Evolutionary conservation across 1,140 invertebrate species (phyloP), one percentile per base, ranked within the genome.

Genomic region (Psix sp.): DNA sequence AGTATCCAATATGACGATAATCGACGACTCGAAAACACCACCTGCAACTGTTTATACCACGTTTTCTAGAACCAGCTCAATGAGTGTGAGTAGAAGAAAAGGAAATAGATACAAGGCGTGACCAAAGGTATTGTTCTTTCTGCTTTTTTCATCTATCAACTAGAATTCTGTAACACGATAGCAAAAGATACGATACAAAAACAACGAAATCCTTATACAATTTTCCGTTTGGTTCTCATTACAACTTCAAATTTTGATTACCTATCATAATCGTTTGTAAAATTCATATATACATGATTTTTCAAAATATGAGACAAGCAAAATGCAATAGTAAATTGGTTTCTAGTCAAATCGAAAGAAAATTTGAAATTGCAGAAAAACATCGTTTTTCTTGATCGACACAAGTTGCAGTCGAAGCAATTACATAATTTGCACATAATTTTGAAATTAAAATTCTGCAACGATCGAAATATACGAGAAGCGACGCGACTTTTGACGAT

Each of bases 51-150:
- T 51, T 72, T 57, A 51, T 38, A 51, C 9, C 43, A 21, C 36
- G 45, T 51, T 62, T 40, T 46, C n/a, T n/a, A n/a, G n/a, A n/a
- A n/a, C n/a, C n/a, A 62, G 57, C 36, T 48, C 48, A 48, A 49
- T 17, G 40, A 20, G n/a, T 49, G 49, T 62, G 62, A 49, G 29
- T 31, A 51, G n/a, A 63, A 51, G 51, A 57, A 57, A 62, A 66
- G 62, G 60, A 54, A 57, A 66, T 48, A 49, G 51, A 59, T 60
- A 67, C 39, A 63, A 65, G 74, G 70, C 59, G 67, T 68, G 62
- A 68, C 74, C 78, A 76, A 48, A 35, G 42, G 48, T 65, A 80
- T 77, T 77, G 76, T 77, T 67, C 65, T 73, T 73, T 48, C 48
- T 33, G 21, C n/a, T n/a, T 77, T 79, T 75, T 68, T 76, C 73